Conservation (phyloP, 2,888 invertebrate species). For the Cryptocephalus moraei region DNA sequence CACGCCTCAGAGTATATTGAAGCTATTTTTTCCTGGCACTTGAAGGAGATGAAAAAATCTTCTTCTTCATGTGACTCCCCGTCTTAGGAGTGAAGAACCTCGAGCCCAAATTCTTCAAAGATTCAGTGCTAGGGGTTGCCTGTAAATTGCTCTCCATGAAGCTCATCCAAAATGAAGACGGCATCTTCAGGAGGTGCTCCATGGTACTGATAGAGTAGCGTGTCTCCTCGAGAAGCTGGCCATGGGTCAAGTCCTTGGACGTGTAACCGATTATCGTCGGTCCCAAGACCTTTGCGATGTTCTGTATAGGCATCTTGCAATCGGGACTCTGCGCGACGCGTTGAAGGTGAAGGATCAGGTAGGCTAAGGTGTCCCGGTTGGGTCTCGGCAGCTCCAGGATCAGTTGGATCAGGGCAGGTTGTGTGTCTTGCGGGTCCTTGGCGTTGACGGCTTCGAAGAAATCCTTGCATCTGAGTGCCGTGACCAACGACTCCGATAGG, state of each 20-base stretch:
- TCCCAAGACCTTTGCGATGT: constrained; percentile 85
- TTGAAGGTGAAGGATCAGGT: constrained; percentile 82
- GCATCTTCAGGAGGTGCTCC: constrained; percentile 58
- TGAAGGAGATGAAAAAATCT: neutral
- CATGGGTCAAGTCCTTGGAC: constrained; percentile 57
- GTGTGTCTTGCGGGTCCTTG: constrained; percentile 47
- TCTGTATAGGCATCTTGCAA: constrained; percentile 85
- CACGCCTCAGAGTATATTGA: too few species aligned
- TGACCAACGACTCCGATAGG: constrained; percentile 82
- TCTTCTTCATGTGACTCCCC: neutral
- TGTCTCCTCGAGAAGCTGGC: constrained; percentile 68
- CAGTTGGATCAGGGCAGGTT: constrained; percentile 59
- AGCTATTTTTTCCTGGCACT: neutral
- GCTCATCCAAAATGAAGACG: constrained; percentile 65
- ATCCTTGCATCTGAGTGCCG: constrained; percentile 68
- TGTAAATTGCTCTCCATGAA: constrained; percentile 48
- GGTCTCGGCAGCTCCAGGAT: constrained; percentile 81
- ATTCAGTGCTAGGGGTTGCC: constrained; percentile 35
- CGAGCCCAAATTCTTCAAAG: neutral
- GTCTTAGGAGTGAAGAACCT: neutral
- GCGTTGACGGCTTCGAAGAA: constrained; percentile 61
- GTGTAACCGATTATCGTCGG: constrained; percentile 91
- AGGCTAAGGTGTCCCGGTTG: constrained; percentile 91
- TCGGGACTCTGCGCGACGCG: constrained; percentile 68
- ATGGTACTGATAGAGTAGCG: constrained; percentile 23